Evolutionary conservation across 2,888 invertebrate genomes (phyloP).

Genomic region (Epinotia demarniana): DNA sequence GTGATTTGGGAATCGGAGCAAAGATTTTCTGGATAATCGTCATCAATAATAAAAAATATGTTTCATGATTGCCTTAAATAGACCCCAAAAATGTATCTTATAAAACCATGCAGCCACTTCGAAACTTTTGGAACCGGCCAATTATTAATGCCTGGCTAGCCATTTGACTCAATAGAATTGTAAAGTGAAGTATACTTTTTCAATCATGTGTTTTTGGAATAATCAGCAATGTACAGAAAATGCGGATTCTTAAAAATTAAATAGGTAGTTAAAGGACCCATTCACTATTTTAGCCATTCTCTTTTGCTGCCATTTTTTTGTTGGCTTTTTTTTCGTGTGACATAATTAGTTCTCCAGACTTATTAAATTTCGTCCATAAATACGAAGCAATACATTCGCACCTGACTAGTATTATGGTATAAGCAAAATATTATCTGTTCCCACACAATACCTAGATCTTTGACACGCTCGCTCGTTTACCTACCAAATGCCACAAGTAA

Average conservation of each 20-base stretch:
- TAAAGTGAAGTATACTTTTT: background rate
- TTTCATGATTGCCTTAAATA: no score
- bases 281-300: no score
- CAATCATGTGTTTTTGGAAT: background rate
- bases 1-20: slow-evolving; percentile 12
- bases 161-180: background rate
- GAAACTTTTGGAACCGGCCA: no score
- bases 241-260: background rate
- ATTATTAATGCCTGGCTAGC: background rate
- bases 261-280: background rate
- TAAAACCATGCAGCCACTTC: no score
- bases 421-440: slow-evolving; percentile 12
- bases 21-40: background rate
- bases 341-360: background rate
- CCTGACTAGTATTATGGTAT: background rate
- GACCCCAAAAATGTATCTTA: no score
- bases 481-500: slow-evolving; percentile 31
- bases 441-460: slow-evolving; percentile 22
- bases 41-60: background rate
- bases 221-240: background rate
- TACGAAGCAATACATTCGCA: background rate
- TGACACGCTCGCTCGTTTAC: slow-evolving; percentile 16
- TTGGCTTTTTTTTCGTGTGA: background rate
- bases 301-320: background rate
- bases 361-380: background rate